These are phyloP conservation scores for Drosophila nikananu DNA, from an alignment of 1,140 invertebrate genomes.

Conservation along the genomic window DNA sequence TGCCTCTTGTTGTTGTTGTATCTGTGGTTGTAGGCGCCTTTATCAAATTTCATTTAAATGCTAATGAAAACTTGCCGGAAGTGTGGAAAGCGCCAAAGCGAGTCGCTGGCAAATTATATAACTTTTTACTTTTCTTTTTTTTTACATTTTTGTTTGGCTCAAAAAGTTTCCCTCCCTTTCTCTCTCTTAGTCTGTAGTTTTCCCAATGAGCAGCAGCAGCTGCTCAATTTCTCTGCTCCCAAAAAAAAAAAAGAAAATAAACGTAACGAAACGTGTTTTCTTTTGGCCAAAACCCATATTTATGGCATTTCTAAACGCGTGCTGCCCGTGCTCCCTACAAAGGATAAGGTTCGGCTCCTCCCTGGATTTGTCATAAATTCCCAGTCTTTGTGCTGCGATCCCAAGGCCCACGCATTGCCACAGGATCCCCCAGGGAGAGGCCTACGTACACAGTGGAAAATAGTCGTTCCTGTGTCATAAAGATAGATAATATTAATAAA, in stretches of 20 bases:
- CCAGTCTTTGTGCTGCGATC: constrained; percentile 12
- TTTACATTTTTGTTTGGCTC: constrained; percentile 36
- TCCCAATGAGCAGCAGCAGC: constrained; percentile 26
- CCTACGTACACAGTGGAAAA: not conserved
- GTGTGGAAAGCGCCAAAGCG: constrained; percentile 65
- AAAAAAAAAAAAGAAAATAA: not conserved
- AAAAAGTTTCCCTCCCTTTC: constrained; percentile 37
- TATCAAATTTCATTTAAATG: constrained; percentile 83
- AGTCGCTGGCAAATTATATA: constrained; percentile 71
- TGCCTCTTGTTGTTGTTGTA: constrained; percentile 28
- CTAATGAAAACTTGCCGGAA: constrained; percentile 82
- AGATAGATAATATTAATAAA: no score
- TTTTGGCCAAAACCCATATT: constrained; percentile 43
- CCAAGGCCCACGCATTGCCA: constrained; percentile 20
- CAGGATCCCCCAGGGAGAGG: constrained; percentile 51
- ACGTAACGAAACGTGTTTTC: constrained; percentile 27
- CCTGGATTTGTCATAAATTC: constrained; percentile 54
- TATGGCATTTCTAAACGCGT: constrained; percentile 59
- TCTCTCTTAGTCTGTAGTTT: constrained; percentile 6
- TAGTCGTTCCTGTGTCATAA: not conserved
- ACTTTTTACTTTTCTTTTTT: constrained; percentile 43
- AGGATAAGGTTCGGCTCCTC: not conserved
- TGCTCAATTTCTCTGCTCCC: constrained; percentile 27
- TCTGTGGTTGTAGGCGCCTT: constrained; percentile 28
- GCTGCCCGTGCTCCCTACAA: constrained; percentile 8